Evolutionary conservation across 2,888 invertebrate genomes (phyloP).

Genomic region (Latrodectus elegans): DNA sequence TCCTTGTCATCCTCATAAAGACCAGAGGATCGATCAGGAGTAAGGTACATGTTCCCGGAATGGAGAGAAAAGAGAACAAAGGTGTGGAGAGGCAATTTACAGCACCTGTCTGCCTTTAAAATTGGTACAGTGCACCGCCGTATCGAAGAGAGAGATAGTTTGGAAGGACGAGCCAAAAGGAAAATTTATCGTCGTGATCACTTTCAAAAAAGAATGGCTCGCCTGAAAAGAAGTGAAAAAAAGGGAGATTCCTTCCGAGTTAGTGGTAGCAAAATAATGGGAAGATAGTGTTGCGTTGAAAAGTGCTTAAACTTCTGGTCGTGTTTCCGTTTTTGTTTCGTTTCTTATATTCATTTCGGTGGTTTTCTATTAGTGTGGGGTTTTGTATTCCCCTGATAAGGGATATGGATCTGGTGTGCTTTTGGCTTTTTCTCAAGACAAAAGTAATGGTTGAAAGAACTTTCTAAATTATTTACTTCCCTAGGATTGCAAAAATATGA

Average conservation of each 20-base stretch:
- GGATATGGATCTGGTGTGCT: too few species aligned
- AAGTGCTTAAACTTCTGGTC: conserved; percentile 25
- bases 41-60: too few species aligned
- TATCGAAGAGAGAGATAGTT: conserved; percentile 20
- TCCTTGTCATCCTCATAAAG: too few species aligned
- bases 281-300: conserved; percentile 38
- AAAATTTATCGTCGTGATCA: conserved; percentile 56
- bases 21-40: too few species aligned
- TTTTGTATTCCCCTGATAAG: too few species aligned
- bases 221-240: not conserved
- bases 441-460: too few species aligned
- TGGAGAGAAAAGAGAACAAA: conserved; percentile 3
- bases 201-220: conserved; percentile 31
- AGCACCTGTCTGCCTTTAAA: conserved; percentile 46
- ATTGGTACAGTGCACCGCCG: conserved; percentile 42
- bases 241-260: not conserved
- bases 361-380: conserved; percentile 21
- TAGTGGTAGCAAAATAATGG: conserved; percentile 27
- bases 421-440: too few species aligned
- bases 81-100: conserved; percentile 48
- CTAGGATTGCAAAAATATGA: too few species aligned
- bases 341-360: not conserved
- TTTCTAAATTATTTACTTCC: too few species aligned
- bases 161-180: conserved; percentile 24
- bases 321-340: conserved; percentile 4